Percentiles rank a stretch among this genome's conserved stretches.
Conservation (phyloP, 1,140 invertebrate species). For the Arctopsyche grandis region DNA sequence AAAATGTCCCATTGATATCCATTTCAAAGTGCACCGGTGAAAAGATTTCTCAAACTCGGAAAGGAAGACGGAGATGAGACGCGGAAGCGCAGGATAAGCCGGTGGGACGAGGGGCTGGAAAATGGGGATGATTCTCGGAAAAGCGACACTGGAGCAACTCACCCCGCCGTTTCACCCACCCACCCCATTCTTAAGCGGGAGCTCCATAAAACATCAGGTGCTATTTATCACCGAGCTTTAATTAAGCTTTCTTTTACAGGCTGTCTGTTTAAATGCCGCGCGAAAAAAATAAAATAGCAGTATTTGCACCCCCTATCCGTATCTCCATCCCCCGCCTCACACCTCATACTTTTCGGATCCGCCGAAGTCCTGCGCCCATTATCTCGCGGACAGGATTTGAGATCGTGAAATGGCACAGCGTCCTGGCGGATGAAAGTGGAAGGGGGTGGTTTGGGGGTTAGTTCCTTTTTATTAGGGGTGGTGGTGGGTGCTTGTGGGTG, state of each 20-base stretch:
- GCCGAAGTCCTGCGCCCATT: too few species aligned
- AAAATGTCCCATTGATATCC: too few species aligned
- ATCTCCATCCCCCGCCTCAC: slow-evolving; percentile 13
- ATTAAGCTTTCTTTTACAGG: slow-evolving; percentile 54
- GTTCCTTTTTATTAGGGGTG: slow-evolving; percentile 30
- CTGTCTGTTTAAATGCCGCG: slow-evolving; percentile 44
- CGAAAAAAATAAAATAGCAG: slow-evolving; percentile 43
- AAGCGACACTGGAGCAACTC: not conserved
- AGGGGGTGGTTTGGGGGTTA: not conserved
- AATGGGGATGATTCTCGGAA: not conserved
- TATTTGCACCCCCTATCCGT: too few species aligned
- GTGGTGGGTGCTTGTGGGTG: not conserved
- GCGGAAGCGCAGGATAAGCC: not conserved
- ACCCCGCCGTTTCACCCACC: not conserved
- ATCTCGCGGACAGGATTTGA: slow-evolving; percentile 23
- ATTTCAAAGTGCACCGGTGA: too few species aligned
- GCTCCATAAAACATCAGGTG: slow-evolving; percentile 54
- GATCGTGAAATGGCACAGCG: not conserved
- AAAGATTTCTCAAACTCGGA: too few species aligned
- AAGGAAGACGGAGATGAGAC: not conserved
- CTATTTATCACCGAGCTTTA: slow-evolving; percentile 55
- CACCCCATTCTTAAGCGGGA: not conserved
- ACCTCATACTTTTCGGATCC: not conserved
- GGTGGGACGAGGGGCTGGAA: not conserved
- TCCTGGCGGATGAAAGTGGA: not conserved